These are phyloP conservation scores for Spinibarbus caldwelli DNA, from an alignment of 2,797 vertebrate genomes.

Conservation along the genomic window DNA sequence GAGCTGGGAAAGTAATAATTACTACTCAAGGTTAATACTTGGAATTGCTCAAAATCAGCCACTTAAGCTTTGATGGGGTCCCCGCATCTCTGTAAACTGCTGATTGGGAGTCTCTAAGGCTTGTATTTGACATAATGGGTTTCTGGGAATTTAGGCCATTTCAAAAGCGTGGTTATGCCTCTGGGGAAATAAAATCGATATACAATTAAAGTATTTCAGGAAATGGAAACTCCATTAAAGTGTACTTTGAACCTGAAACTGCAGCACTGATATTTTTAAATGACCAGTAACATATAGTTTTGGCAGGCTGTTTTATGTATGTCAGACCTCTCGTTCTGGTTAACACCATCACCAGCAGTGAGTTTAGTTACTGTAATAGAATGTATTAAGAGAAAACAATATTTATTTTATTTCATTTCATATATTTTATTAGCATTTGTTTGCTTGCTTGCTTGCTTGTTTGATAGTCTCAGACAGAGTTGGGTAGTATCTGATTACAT, in stretches of 20 bases:
- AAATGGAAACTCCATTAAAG: constrained; percentile 40
- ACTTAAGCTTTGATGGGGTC: constrained; percentile 33
- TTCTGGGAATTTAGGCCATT: constrained; percentile 43
- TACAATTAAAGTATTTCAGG: constrained; percentile 51
- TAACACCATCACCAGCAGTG: neutral
- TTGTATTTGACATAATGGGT: constrained; percentile 50
- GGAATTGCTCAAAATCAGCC: constrained; percentile 22
- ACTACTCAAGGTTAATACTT: neutral
- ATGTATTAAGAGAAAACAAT: neutral
- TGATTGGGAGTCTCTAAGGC: constrained; percentile 26
- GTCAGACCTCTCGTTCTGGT: neutral
- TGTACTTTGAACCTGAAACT: constrained; percentile 33
- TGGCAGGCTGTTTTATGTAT: neutral
- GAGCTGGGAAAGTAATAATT: neutral
- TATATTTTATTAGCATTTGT: neutral
- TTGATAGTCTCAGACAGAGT: too few relatives aligned
- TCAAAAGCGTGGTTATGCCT: constrained; percentile 50
- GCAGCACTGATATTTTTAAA: constrained; percentile 1
- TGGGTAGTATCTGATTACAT: too few relatives aligned
- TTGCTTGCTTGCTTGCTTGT: neutral
- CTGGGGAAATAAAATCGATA: constrained; percentile 39
- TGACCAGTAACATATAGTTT: constrained; percentile 7
- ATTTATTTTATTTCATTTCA: neutral
- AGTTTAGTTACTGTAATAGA: neutral
- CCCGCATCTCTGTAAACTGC: constrained; percentile 25